These are phyloP conservation scores for Heloderma charlesbogerti DNA, from an alignment of 2,113 vertebrate genomes.

Conservation along the genomic window DNA sequence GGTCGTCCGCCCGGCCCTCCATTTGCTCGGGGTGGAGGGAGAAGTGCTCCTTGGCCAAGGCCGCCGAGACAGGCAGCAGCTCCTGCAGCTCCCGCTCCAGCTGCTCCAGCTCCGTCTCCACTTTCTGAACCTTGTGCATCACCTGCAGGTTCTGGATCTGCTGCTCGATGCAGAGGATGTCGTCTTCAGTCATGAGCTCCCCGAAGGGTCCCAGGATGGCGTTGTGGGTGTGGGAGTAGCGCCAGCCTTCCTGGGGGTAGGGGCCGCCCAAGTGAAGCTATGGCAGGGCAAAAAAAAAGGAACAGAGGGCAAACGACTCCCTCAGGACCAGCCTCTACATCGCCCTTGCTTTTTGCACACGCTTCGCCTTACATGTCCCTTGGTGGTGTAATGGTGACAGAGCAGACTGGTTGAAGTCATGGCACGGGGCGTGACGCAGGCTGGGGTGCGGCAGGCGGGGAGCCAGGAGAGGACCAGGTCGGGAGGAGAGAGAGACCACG, in stretches of 20 bases:
- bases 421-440: background rate
- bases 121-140: constrained; percentile 88
- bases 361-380: constrained; percentile 85
- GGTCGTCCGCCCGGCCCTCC: constrained; percentile 85
- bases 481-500: background rate
- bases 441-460: background rate
- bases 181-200: constrained; percentile 91
- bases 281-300: constrained; percentile 75
- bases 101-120: constrained; percentile 85
- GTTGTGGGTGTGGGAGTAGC: constrained; percentile 82
- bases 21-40: constrained; percentile 87
- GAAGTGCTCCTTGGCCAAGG: constrained; percentile 81
- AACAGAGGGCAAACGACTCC: constrained; percentile 79
- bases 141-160: constrained; percentile 96
- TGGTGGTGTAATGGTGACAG: constrained; percentile 90
- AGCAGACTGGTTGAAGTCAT: background rate
- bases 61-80: constrained; percentile 82
- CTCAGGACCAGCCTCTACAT: constrained; percentile 76
- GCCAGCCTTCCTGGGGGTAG: constrained; percentile 87
- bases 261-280: constrained; percentile 85
- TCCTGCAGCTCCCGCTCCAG: constrained; percentile 86
- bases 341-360: constrained; percentile 71
- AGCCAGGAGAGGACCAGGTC: no score
- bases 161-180: constrained; percentile 90
- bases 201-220: constrained; percentile 89